Base-by-base conservation (phyloP, 1,140 invertebrate species). In the Coboldia fuscipes region DNA sequence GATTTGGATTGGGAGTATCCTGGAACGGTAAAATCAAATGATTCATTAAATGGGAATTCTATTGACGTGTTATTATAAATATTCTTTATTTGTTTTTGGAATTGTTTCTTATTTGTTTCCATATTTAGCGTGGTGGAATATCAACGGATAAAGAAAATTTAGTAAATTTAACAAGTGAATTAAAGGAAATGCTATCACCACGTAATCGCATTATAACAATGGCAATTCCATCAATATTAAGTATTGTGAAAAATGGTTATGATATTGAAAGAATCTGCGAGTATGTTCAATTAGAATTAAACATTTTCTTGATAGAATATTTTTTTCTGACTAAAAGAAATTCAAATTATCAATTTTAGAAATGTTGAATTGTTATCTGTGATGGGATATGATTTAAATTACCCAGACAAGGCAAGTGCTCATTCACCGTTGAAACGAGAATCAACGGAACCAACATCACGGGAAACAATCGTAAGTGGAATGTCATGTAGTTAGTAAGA, bases 1-100 rank as follows among this genome's bases (percentile, higher is more conserved):
- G 72, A 76, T 43, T 28, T 75, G 15, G 70, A 74, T 42, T 74
- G 71, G 71, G 69, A 74, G 42, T 73, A 72, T 41, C 70, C 68
- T 2, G 42, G 43, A 46, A 30, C 16, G 19, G 19, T 29, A 30
- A n/a, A n/a, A n/a, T n/a, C n/a, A n/a, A n/a, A n/a, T n/a, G n/a
- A 24, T 14, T 36, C 17, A 6, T 7, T 22, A 3, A 19, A 22
- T 30, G 12, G 10, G 18, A 12, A 28, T 28, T 8, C 18, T 2
- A 17, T 12, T 28, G 27, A 3, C 8, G 10, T 28, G 7, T 18
- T 10, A n/a, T 28, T 4, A 9, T 13, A 21, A 34, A 34, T 31
- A 31, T 16, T 31, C 4, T n/a, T 4, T 18, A 16, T 16, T 8
- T 31, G 10, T 18, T 16, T 31, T 16, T 12, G 18, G 12, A 10